Percentiles rank a stretch among this genome's conserved stretches.
phyloP scores from a whole-genome alignment of 2,797 vertebrate species.

The Champsocephalus gunnari region DNA sequence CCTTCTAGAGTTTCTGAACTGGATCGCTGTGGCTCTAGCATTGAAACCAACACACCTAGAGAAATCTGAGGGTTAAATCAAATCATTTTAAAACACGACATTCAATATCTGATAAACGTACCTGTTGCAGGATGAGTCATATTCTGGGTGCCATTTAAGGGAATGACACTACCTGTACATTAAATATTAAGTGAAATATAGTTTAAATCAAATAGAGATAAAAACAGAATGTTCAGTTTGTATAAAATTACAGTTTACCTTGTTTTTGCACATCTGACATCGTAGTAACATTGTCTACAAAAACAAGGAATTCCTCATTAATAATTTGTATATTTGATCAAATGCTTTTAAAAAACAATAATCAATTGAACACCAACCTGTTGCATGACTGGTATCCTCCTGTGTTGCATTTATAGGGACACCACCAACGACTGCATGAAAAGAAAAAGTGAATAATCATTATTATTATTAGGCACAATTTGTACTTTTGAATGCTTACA shows the following conservation, averaged over 20 bases:
- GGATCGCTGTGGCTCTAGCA: fast-evolving
- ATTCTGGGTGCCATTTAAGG: slow-evolving; percentile 21
- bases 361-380: slow-evolving; percentile 36
- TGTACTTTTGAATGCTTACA: background rate
- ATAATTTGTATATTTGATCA: background rate
- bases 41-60: background rate
- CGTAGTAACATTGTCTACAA: background rate
- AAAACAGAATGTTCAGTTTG: background rate
- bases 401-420: background rate
- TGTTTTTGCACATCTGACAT: background rate
- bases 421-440: slow-evolving; percentile 33
- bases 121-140: background rate
- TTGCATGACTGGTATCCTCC: fast-evolving
- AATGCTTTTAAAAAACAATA: background rate
- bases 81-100: background rate
- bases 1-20: slow-evolving; percentile 53
- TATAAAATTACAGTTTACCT: background rate
- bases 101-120: background rate
- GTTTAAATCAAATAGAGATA: too few relatives aligned
- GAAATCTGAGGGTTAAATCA: background rate
- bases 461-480: background rate
- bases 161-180: background rate
- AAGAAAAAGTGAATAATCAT: background rate
- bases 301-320: background rate
- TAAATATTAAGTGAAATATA: background rate